Evolutionary conservation across 2,888 invertebrate species (phyloP), one percentile per base, ranked within the genome.

Genomic region (Nomada ferruginata): DNA sequence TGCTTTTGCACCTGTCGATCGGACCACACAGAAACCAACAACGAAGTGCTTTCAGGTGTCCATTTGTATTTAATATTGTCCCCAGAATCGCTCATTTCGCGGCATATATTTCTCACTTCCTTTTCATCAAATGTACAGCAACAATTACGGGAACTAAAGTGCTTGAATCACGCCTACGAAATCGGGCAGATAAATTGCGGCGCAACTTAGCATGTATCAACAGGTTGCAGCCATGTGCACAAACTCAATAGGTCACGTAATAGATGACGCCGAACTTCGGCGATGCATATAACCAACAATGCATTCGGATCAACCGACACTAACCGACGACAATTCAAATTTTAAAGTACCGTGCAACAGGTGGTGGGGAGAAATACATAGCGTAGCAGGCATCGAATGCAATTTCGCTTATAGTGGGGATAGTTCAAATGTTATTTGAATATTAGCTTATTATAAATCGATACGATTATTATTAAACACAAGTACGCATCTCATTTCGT

Each of bases 1-100:
- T 94, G 93, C 52, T 93, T 93, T 74, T 94, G 94, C 13, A 94
- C 93, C 73, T 93, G 93, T 50, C 89, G 91, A 70, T 94, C 93
- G 0, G 93, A 92, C 94, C 94, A 94, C 4, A 94, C 91, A 7
- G 93, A 93, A 13, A 94, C 93, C 52, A 94, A 85, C 9, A 94
- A 87, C 20, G 92, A 87, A 2, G 93, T 93, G 70, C 94, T 93
- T 55, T 93, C 94, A 0, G 92, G 92, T 0, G 92, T 93, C 94
- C 94, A 94, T 76, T 93, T 94, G 78, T 93, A 93, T 77, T 94
- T 94, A 2, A 78, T 52, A 71, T 82, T 87, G 4, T 92, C 92
- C 23, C 91, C 88, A 50, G 87, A 86, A 71, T 92, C 92, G 72
- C 91, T 92, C 91, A 93, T 92, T 9, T 84, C 81, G 44, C 50